Conservation (phyloP, 2,113 vertebrate species). For the Chlorodrepanis virens region DNA sequence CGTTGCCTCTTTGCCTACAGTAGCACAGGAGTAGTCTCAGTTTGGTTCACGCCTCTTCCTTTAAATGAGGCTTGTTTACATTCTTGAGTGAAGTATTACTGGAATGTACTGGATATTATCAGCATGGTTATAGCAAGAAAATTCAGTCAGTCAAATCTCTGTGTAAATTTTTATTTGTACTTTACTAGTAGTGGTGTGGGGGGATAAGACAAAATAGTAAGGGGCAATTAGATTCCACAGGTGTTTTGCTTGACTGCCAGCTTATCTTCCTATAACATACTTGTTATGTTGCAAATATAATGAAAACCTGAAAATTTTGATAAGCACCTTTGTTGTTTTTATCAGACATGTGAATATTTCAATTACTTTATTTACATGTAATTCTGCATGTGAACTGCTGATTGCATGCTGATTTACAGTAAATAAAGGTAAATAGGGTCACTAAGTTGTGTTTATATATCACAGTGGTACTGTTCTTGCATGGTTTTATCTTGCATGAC, state of each 20-base stretch:
- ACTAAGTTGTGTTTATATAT: background rate
- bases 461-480: conserved; percentile 52
- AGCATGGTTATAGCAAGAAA: background rate
- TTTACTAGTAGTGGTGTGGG: background rate
- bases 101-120: background rate
- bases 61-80: background rate
- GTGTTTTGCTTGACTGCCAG: background rate
- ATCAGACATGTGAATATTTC: conserved; percentile 1
- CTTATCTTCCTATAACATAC: background rate
- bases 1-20: background rate
- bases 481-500: conserved; percentile 71
- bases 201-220: background rate
- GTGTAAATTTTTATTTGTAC: background rate
- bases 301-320: background rate
- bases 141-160: background rate
- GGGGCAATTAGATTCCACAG: background rate
- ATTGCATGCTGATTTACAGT: conserved; percentile 56
- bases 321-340: conserved; percentile 5
- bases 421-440: conserved; percentile 27
- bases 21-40: background rate
- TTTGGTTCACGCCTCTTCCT: background rate
- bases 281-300: background rate
- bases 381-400: conserved; percentile 36
- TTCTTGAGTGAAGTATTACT: background rate
- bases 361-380: conserved; percentile 59